phyloP scores from a whole-genome alignment of 2,113 vertebrate species.

The Sturnus vulgaris region DNA sequence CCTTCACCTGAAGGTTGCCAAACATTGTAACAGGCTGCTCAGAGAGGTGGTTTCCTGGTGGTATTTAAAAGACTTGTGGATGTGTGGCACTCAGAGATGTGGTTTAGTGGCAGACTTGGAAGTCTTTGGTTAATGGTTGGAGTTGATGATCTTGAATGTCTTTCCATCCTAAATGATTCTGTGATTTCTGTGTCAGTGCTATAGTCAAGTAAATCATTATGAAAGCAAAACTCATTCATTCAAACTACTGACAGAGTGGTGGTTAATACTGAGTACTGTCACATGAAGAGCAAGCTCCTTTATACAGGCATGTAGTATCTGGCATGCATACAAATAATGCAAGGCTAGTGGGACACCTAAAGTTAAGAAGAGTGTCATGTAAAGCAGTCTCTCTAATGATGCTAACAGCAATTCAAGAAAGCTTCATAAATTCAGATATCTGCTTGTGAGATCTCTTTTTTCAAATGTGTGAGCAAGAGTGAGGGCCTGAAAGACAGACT shows the following conservation, averaged over 20 bases:
- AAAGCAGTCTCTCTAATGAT: not conserved
- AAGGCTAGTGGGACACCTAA: not conserved
- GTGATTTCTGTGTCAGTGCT: not conserved
- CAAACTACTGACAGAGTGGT: not conserved
- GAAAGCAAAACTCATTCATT: not conserved
- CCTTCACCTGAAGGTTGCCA: not conserved
- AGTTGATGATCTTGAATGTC: not conserved
- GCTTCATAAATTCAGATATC: not conserved
- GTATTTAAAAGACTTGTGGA: not conserved
- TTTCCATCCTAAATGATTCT: not conserved
- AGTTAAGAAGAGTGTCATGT: not conserved
- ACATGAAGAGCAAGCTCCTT: not conserved
- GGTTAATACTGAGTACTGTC: not conserved
- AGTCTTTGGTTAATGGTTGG: not conserved
- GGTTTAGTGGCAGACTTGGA: not conserved
- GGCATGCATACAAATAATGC: not conserved
- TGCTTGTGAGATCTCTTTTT: not conserved
- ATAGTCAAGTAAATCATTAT: not conserved
- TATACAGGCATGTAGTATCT: not conserved
- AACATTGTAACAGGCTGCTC: not conserved
- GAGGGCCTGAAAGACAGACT: not conserved
- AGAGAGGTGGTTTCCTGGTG: not conserved
- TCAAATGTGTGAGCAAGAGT: not conserved
- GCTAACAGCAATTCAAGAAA: not conserved
- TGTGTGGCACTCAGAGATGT: not conserved